A percentile compares a stretch with the other conserved stretches of the same genome.
These are phyloP conservation scores for Adelognathus sp. DNA, from an alignment of 2,888 invertebrate species.

Conservation along the genomic window DNA sequence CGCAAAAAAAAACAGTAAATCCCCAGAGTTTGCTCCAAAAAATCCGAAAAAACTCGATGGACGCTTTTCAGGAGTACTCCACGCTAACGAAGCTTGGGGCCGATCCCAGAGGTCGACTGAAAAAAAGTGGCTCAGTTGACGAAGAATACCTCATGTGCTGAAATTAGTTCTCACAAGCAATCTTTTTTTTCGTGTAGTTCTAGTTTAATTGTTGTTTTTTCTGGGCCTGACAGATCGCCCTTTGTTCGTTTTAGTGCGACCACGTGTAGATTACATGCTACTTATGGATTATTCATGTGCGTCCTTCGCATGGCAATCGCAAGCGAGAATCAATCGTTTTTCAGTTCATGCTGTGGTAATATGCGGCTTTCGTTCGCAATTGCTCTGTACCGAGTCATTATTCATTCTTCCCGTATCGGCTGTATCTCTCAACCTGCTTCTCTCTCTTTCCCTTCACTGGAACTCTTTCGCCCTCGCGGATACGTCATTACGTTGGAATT, in stretches of 20 bases:
- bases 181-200: too few species aligned
- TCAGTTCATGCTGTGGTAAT: constrained; percentile 5
- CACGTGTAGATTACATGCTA: constrained; percentile 40
- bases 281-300: constrained; percentile 19
- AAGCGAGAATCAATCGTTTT: constrained; percentile 45
- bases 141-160: too few species aligned
- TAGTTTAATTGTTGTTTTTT: background rate
- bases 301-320: constrained; percentile 37
- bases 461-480: constrained; percentile 11
- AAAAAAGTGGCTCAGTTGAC: too few species aligned
- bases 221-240: background rate
- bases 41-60: too few species aligned
- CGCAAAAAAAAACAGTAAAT: too few species aligned
- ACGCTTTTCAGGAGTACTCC: too few species aligned
- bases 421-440: constrained; percentile 24
- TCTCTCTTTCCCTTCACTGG: background rate
- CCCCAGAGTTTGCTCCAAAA: too few species aligned
- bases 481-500: constrained; percentile 34
- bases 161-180: too few species aligned
- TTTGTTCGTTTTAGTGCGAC: constrained; percentile 21
- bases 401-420: constrained; percentile 50
- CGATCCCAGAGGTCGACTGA: too few species aligned
- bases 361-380: constrained; percentile 43
- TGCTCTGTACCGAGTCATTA: constrained; percentile 53
- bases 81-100: too few species aligned